Evolutionary conservation across 2,797 vertebrate genomes (phyloP), one percentile per base, ranked within the genome.

Genomic region (Clarias fuscus): DNA sequence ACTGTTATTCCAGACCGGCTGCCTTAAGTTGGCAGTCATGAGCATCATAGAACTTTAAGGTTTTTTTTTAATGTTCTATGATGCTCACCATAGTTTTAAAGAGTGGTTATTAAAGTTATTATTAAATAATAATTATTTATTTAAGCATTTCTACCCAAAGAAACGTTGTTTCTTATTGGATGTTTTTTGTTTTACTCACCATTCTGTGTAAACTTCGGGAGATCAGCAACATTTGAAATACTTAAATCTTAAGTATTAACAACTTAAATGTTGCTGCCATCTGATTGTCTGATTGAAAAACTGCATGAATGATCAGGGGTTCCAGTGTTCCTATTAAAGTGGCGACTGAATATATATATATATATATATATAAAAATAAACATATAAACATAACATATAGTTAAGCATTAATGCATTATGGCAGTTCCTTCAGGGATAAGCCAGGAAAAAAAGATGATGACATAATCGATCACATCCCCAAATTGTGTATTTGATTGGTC

Each of bases 361-460:
- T 33, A 33, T 33, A 33, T 40, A 33, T 33, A 33, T 30, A 30
- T 30, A 30, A 30, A 30, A 30, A 30, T 33, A 33, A 33, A 33
- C 33, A 33, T 43, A 43, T 43, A 43, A 53, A 53, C 48, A 53
- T 53, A 68, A 56, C 33, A 22, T 14, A 65, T 2, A 2, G n/a
- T 22, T 43, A 40, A n/a, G 24, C 33, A 62, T 62, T 61, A 61
- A 24, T 7, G 24, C 37, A 20, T 85, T 62, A 81, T 56, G 7
- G 5, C 20, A 53, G 10, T 11, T 37, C 17, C 62, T 59, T 87
- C 2, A 76, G 43, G 58, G 40, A 71, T 58, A 61, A n/a, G 65
- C 85, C 87, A 89, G 88, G 87, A 88, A 88, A 82, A 85, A 88
- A 88, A 20, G 18, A 11, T 84, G 1, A 84, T 59, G 27, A 75